A percentile compares a stretch with the other conserved stretches of the same genome.
These are phyloP conservation scores for Morinoia aosen DNA, from an alignment of 2,888 invertebrate genomes.

Conservation along the genomic window DNA sequence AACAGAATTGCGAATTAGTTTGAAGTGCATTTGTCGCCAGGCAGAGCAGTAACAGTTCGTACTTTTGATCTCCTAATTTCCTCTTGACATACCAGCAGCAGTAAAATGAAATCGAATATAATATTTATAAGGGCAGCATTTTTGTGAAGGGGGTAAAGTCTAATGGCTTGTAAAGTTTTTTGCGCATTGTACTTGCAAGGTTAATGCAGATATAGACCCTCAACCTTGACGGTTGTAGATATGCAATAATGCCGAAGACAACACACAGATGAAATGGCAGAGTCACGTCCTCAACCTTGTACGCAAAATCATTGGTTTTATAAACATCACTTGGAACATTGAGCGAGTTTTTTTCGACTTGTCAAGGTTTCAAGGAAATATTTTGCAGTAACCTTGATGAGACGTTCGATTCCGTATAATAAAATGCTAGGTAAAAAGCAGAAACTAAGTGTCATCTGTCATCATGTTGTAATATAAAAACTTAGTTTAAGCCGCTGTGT, in stretches of 20 bases:
- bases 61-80: too few species aligned
- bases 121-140: not conserved
- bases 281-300: not conserved
- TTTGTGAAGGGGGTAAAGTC: too few species aligned
- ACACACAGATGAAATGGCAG: not conserved
- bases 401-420: not conserved
- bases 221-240: not conserved
- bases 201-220: not conserved
- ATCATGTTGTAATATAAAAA: not conserved
- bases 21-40: not conserved
- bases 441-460: not conserved
- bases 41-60: not conserved
- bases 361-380: not conserved
- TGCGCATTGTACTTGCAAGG: not conserved
- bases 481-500: not conserved
- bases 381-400: not conserved
- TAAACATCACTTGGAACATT: not conserved
- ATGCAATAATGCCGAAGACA: not conserved
- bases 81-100: too few species aligned
- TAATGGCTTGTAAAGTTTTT: not conserved
- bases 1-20: not conserved
- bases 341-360: not conserved
- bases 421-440: not conserved
- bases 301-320: not conserved
- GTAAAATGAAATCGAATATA: too few species aligned